Base-by-base conservation (phyloP, 2,888 invertebrate genomes). In the Melangyna quadrimaculata region DNA sequence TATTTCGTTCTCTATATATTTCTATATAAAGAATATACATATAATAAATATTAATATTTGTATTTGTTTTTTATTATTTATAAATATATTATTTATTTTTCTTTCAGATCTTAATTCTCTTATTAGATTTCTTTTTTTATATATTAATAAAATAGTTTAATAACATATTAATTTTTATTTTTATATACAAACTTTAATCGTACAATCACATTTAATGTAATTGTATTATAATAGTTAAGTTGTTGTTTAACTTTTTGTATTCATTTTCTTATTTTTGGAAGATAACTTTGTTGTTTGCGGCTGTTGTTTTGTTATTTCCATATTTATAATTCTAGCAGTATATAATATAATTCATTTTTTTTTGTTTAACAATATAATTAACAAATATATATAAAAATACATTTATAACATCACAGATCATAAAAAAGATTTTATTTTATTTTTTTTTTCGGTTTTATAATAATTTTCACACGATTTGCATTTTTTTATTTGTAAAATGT, bases 341-440 rank as follows among this genome's bases (percentile, higher is more conserved):
- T 84, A 81, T 86, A n/a, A 86, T 81, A 80, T 67, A 51, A 67
- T 67, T 67, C 67, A 75, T 77, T 82, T 86, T 79, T 78, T 78
- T 87, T 86, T 87, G 69, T 88, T 88, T 88, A 88, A 88, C 88
- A 88, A 88, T 88, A 88, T 88, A 88, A 88, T 88, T 88, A 89
- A 89, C 89, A 89, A 89, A 88, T 89, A 89, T 88, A 88, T 89
- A 89, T 88, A 89, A 89, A 89, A 89, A 89, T 89, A 89, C 88
- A 89, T 89, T 89, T 88, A 88, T 89, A 89, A 88, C 88, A 89
- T 89, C 89, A 89, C 89, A 89, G 89, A 89, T 88, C 88, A 88
- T 87, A 87, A 84, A 82, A 88, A 88, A 88, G 88, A 87, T 87
- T 88, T 88, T 88, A 73, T 87, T 87, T 87, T 78, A 83, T 70